Evolutionary conservation across 2,113 vertebrate species (phyloP).

Genomic region (Lepisosteus osseus): DNA sequence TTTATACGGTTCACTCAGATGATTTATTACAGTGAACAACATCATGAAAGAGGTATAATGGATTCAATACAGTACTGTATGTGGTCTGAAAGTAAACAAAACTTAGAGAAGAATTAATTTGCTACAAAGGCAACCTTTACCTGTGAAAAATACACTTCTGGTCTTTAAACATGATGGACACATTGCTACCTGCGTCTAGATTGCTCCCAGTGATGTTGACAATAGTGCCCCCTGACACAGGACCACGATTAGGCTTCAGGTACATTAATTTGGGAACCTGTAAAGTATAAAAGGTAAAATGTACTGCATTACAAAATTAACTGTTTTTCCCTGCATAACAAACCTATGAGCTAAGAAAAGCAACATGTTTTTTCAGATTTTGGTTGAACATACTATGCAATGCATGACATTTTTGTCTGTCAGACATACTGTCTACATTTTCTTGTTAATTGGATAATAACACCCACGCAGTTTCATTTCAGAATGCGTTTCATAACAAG

Average conservation of each 20-base stretch:
- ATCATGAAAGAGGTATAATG: too few relatives aligned
- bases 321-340: too few relatives aligned
- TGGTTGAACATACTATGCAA: too few relatives aligned
- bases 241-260: slow-evolving; percentile 83
- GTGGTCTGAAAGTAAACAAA: neutral
- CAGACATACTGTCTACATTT: neutral
- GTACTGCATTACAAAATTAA: neutral
- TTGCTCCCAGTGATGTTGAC: slow-evolving; percentile 93
- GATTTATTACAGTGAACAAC: too few relatives aligned
- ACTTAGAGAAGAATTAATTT: slow-evolving; percentile 13
- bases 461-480: neutral
- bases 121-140: slow-evolving; percentile 49
- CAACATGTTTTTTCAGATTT: too few relatives aligned
- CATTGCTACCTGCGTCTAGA: slow-evolving; percentile 90
- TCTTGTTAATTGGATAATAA: slow-evolving; percentile 1
- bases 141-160: slow-evolving; percentile 90
- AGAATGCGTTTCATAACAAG: neutral
- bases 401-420: neutral
- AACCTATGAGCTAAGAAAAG: too few relatives aligned
- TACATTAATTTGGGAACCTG: slow-evolving; percentile 81
- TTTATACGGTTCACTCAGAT: too few relatives aligned
- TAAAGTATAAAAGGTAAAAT: neutral
- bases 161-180: slow-evolving; percentile 86
- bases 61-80: too few relatives aligned
- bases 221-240: slow-evolving; percentile 89